phyloP scores from a whole-genome alignment of 92 coral and sea anemone species.

The Meandrina meandrites region DNA sequence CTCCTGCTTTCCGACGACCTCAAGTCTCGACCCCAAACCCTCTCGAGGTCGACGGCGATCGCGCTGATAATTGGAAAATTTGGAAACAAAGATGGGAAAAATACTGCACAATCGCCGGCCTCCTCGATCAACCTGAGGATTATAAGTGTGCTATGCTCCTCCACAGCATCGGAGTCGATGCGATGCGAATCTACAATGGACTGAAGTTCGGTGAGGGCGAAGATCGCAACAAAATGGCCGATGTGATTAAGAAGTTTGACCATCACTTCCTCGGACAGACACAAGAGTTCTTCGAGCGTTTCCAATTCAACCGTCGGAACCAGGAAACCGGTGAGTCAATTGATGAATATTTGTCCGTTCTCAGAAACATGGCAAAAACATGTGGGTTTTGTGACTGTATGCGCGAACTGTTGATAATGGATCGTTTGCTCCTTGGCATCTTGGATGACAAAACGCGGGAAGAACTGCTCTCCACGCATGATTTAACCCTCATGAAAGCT shows the following conservation, averaged over 20 bases:
- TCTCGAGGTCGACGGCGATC: no score
- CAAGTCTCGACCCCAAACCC: no score
- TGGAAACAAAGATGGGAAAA: constrained; percentile 28
- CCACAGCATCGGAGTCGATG: constrained; percentile 2
- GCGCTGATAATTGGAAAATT: constrained; percentile 5
- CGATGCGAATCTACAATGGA: constrained; percentile 14
- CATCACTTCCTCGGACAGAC: constrained; percentile 21
- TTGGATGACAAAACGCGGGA: constrained; percentile 22
- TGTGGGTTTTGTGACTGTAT: constrained; percentile 27
- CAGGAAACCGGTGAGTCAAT: constrained; percentile 24
- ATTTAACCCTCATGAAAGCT: constrained; percentile 14
- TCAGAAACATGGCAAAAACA: constrained; percentile 23
- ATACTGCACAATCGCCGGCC: constrained; percentile 17
- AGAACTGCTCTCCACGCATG: constrained; percentile 19
- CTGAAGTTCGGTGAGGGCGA: constrained; percentile 19
- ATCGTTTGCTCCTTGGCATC: constrained; percentile 21
- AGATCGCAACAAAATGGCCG: constrained; percentile 31
- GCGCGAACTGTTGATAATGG: constrained; percentile 24
- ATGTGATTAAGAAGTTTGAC: constrained; percentile 6
- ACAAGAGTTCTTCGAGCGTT: constrained; percentile 26
- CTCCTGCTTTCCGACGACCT: no score
- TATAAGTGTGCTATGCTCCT: constrained; percentile 17
- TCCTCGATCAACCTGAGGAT: constrained; percentile 10
- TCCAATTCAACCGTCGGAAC: constrained; percentile 19
- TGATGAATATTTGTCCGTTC: constrained; percentile 10